Evolutionary conservation across 2,888 invertebrate genomes (phyloP).

Genomic region (Altica lythri): DNA sequence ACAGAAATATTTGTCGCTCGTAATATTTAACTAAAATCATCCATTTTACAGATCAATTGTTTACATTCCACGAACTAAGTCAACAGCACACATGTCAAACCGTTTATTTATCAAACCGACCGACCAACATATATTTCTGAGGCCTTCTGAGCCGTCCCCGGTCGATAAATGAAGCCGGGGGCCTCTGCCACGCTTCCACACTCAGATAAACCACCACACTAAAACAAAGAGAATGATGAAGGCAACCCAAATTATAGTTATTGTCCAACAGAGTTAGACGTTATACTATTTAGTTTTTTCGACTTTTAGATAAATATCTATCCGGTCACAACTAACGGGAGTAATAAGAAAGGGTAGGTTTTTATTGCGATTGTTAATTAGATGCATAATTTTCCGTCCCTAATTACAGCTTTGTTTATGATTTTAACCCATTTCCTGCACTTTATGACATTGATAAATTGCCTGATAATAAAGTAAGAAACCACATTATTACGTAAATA

Average conservation of each 20-base stretch:
- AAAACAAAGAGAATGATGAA: slow-evolving; percentile 28
- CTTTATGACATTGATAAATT: too few species aligned
- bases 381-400: too few species aligned
- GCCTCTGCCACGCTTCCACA: slow-evolving; percentile 8
- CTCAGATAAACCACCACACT: slow-evolving; percentile 16
- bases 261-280: slow-evolving; percentile 26
- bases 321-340: slow-evolving; percentile 20
- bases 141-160: not conserved
- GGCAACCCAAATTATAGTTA: slow-evolving; percentile 31
- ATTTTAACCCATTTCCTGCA: too few species aligned
- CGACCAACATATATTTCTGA: slow-evolving; percentile 6
- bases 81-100: too few species aligned
- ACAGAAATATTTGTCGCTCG: too few species aligned
- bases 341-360: slow-evolving; percentile 21
- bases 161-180: slow-evolving; percentile 15
- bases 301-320: slow-evolving; percentile 22
- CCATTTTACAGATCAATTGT: too few species aligned
- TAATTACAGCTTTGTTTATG: too few species aligned
- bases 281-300: slow-evolving; percentile 23
- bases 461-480: too few species aligned
- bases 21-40: too few species aligned
- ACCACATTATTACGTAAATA: too few species aligned
- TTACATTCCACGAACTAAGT: too few species aligned
- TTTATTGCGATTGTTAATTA: too few species aligned
- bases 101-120: slow-evolving; percentile 1